These are phyloP conservation scores for Paelopatides confundens DNA, from an alignment of 53 echinoderm and acorn worm genomes.

Conservation along the genomic window DNA sequence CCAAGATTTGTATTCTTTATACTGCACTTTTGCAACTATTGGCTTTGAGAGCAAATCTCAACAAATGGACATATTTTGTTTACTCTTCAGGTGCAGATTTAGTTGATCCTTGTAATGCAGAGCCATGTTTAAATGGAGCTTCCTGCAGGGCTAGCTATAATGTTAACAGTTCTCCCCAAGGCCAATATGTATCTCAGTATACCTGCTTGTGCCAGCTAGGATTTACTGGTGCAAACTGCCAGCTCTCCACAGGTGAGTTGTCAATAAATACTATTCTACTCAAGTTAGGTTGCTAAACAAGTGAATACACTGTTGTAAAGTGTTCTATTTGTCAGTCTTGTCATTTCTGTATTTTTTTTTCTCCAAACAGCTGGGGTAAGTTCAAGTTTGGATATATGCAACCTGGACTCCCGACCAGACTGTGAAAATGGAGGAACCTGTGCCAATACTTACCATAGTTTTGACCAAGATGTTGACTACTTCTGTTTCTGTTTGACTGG, in stretches of 20 bases:
- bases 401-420: background rate
- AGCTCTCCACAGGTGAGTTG: constrained; percentile 63
- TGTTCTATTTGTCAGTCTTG: no score
- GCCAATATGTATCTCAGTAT: constrained; percentile 63
- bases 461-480: constrained; percentile 68
- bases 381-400: constrained; percentile 63
- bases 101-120: background rate
- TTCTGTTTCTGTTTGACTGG: constrained; percentile 78
- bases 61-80: no score
- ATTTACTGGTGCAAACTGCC: constrained; percentile 80
- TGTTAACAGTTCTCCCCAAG: constrained; percentile 23
- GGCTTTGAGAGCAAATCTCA: no score
- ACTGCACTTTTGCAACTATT: no score
- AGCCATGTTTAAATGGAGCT: constrained; percentile 57
- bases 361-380: background rate
- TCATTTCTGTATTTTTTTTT: no score
- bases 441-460: constrained; percentile 77
- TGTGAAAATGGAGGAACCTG: constrained; percentile 86
- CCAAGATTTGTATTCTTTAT: no score
- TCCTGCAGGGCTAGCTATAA: constrained; percentile 63
- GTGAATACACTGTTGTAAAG: no score
- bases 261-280: no score
- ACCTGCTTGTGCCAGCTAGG: constrained; percentile 73
- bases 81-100: no score
- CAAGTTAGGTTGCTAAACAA: no score